A percentile compares a stretch with the other conserved stretches of the same genome.
Conservation (phyloP, 1,140 invertebrate species). For the Drosophila funebris region DNA sequence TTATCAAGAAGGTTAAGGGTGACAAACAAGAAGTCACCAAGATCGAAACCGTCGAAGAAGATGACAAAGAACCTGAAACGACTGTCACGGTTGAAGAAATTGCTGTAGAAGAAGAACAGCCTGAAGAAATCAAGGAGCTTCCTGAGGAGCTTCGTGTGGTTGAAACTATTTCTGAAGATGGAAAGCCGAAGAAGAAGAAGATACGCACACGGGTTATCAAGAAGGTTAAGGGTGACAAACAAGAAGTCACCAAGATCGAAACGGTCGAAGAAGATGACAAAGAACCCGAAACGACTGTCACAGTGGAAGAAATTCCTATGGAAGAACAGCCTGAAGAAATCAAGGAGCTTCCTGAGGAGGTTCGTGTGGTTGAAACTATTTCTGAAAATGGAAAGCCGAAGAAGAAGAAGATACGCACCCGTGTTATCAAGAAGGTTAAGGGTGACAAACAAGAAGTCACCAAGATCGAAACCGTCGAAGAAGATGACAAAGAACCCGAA, state of each 20-base stretch:
- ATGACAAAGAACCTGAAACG: slow-evolving; percentile 62
- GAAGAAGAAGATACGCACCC: slow-evolving; percentile 56
- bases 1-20: slow-evolving; percentile 61
- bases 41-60: slow-evolving; percentile 67
- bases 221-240: slow-evolving; percentile 48
- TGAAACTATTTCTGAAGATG: slow-evolving; percentile 25
- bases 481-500: slow-evolving; percentile 78
- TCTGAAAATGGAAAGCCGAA: slow-evolving; percentile 21
- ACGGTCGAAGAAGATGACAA: slow-evolving; percentile 54
- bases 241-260: slow-evolving; percentile 53
- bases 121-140: slow-evolving; percentile 48
- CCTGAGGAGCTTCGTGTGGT: slow-evolving; percentile 31
- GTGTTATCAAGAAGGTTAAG: slow-evolving; percentile 69
- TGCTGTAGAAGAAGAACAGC: slow-evolving; percentile 32
- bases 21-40: slow-evolving; percentile 66
- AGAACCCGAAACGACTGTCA: slow-evolving; percentile 45
- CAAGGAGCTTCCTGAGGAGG: slow-evolving; percentile 37
- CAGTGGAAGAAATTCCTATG: slow-evolving; percentile 46
- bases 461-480: slow-evolving; percentile 83
- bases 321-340: slow-evolving; percentile 29
- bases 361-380: slow-evolving; percentile 23
- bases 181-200: slow-evolving; percentile 33
- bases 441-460: slow-evolving; percentile 76
- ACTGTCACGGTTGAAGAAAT: slow-evolving; percentile 56
- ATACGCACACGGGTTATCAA: slow-evolving; percentile 36